Evolutionary conservation across 1,140 invertebrate genomes (phyloP), one percentile per base, ranked within the genome.

Genomic region (Drosophila mayri): DNA sequence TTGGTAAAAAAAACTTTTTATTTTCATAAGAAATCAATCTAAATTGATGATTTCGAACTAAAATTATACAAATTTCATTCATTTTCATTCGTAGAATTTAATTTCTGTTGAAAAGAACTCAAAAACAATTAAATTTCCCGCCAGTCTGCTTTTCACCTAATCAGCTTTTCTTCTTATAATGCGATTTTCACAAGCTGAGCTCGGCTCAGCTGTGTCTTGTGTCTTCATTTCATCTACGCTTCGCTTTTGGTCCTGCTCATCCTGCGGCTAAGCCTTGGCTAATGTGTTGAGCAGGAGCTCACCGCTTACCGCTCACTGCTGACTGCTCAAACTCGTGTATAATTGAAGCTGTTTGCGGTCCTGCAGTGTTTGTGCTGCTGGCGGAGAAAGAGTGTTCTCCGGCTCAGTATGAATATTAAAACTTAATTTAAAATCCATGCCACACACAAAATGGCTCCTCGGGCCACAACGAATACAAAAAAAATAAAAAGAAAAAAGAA

Each of bases 361-460:
- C 64, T 58, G 62, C 66, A 67, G 66, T 66, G 71, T 58, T 76
- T 75, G 52, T 40, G 12, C 22, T 18, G 43, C 4, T 16, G 37
- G 5, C 16, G 46, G 8, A 14, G 30, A 73, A 28, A 14, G 10
- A 25, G 37, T n/a, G 38, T 28, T 37, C 50, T 54, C n/a, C 30
- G 71, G 38, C 47, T 54, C 55, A 62, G 73, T 61, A 77, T 77
- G 64, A 66, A 65, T 75, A 90, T 81, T 81, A 78, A 78, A 81
- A 81, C 54, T 81, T 64, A 75, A 88, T 84, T 88, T 83, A 66
- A 77, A 80, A 74, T 68, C 47, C 61, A 70, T 74, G 68, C 58
- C 47, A 63, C 66, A 55, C 50, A 47, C 55, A 64, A 80, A 49
- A 70, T 44, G 65, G 67, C 49, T 54, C 38, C 64, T 57, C 62